Conservation (phyloP, 2,113 vertebrate genomes). For the Dissostichus mawsoni region DNA sequence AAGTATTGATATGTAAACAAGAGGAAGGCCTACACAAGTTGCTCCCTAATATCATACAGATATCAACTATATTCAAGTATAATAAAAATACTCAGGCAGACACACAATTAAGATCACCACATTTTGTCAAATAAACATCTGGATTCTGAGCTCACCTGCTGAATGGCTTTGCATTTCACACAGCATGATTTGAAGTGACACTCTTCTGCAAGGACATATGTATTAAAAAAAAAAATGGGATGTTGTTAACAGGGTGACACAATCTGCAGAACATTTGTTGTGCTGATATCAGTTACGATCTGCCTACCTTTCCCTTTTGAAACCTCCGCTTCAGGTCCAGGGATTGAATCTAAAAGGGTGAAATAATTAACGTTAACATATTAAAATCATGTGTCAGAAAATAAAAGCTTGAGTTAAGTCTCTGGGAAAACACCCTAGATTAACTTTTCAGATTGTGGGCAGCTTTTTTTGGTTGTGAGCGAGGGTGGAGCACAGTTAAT, state of each 20-base stretch:
- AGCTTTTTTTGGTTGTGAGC: neutral
- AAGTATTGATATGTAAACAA: neutral
- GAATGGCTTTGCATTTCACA: slow-evolving; percentile 81
- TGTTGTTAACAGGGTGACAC: slow-evolving; percentile 1
- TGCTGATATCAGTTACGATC: neutral
- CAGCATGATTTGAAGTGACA: slow-evolving; percentile 64
- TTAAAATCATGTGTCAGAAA: neutral
- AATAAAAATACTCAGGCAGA: neutral
- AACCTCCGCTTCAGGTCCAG: slow-evolving; percentile 5
- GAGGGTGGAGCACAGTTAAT: slow-evolving; percentile 10
- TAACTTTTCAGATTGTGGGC: neutral
- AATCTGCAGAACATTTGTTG: neutral
- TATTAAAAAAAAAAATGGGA: neutral
- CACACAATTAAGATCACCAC: neutral
- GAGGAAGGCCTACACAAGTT: neutral
- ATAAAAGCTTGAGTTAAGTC: slow-evolving; percentile 3
- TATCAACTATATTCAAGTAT: neutral
- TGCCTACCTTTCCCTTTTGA: slow-evolving; percentile 57
- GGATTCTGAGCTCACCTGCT: slow-evolving; percentile 69
- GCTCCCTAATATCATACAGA: neutral
- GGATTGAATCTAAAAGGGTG: slow-evolving; percentile 3
- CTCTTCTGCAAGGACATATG: slow-evolving; percentile 54
- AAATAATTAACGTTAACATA: slow-evolving; percentile 1
- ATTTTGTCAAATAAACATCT: neutral
- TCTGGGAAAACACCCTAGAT: neutral